A percentile compares a stretch with the other conserved stretches of the same genome.
phyloP scores from a whole-genome alignment of 2,888 invertebrate genomes.

The Drosophila mimica region DNA sequence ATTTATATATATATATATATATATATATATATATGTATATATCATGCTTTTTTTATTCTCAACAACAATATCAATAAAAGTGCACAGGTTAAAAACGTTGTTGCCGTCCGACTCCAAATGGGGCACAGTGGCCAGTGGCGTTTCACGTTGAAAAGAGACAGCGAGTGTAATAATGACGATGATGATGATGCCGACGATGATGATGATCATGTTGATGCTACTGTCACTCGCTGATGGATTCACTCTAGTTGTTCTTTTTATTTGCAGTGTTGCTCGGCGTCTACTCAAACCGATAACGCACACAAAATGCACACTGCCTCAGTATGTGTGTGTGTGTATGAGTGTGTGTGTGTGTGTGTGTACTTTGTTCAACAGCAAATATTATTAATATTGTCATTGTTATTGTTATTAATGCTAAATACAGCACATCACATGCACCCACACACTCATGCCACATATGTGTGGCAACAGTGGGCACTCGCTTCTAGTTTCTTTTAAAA shows the following conservation, averaged over 20 bases:
- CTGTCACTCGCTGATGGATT: slow-evolving; percentile 63
- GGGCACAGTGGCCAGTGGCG: slow-evolving; percentile 13
- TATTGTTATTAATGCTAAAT: slow-evolving; percentile 67
- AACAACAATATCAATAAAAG: slow-evolving; percentile 35
- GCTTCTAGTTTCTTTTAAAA: slow-evolving; percentile 6
- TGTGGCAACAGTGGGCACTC: slow-evolving; percentile 46
- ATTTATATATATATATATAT: neutral
- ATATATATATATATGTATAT: neutral
- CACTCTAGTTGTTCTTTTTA: slow-evolving; percentile 72
- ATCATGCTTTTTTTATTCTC: neutral
- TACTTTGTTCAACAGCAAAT: slow-evolving; percentile 70
- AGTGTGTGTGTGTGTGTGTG: slow-evolving; percentile 32
- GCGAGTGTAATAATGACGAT: slow-evolving; percentile 14
- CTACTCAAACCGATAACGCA: slow-evolving; percentile 56
- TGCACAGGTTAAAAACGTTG: slow-evolving; percentile 54
- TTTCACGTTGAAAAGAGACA: slow-evolving; percentile 14
- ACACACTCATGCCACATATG: slow-evolving; percentile 14
- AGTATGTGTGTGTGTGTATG: slow-evolving; percentile 6
- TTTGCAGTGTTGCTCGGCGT: slow-evolving; percentile 56
- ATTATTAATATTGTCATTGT: slow-evolving; percentile 73
- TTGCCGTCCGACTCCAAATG: slow-evolving; percentile 31
- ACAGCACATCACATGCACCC: slow-evolving; percentile 31
- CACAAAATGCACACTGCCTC: slow-evolving; percentile 44
- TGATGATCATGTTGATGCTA: slow-evolving; percentile 32
- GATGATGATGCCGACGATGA: slow-evolving; percentile 19